Conservation (phyloP, 2,113 vertebrate genomes). For the Bambusicola thoracicus region DNA sequence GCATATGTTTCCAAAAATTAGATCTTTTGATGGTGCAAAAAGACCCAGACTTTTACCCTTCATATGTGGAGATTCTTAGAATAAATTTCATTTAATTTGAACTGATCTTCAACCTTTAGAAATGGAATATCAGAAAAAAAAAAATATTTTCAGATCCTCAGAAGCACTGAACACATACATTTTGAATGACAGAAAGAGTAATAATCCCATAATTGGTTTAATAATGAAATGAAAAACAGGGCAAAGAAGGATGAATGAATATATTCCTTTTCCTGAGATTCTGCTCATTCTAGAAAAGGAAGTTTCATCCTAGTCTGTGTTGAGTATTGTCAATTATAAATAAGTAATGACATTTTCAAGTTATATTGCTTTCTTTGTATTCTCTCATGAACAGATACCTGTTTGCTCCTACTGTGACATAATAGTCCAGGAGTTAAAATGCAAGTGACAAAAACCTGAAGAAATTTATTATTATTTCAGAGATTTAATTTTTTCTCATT, state of each 20-base stretch:
- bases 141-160: not conserved
- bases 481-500: not conserved
- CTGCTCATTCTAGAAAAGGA: not conserved
- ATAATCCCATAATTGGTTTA: not conserved
- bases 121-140: not conserved
- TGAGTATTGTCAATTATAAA: not conserved
- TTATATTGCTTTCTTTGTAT: not conserved
- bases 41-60: not conserved
- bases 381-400: not conserved
- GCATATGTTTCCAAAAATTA: slow-evolving; percentile 6
- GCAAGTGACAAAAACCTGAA: not conserved
- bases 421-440: slow-evolving; percentile 45
- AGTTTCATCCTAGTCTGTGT: not conserved
- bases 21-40: slow-evolving; percentile 7
- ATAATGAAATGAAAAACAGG: not conserved
- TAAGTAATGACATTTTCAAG: not conserved
- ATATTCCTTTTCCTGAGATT: not conserved
- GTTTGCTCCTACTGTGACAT: slow-evolving; percentile 3
- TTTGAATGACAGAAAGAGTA: not conserved
- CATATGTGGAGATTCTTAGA: not conserved
- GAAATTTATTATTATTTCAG: not conserved
- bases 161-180: not conserved
- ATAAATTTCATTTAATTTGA: not conserved
- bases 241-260: not conserved
- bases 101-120: not conserved